Base-by-base conservation (phyloP, 2,797 vertebrate genomes). In the Lacerta viridis region DNA sequence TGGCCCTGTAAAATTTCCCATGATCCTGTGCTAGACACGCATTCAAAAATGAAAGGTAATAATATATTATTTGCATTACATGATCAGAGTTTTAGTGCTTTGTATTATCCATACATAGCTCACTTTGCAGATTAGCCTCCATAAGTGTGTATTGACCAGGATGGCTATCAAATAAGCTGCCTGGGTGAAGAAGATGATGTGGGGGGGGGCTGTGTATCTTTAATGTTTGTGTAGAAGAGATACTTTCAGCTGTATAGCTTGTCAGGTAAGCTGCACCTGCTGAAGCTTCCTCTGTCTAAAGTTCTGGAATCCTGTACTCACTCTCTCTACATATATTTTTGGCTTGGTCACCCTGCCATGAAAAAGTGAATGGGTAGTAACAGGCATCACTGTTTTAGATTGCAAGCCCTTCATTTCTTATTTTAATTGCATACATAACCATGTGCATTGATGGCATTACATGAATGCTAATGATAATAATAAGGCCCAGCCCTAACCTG, bases 31-130 rank as follows among this genome's bases (percentile, higher is more conserved):
- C 96, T 97, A 93, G 98, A 98, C 90, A 96, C 96, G 89, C 98
- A 98, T 95, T 98, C 99, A 96, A 98, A 96, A 97, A 97, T 98
- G 94, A 99, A 99, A 98, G 99, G 99, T 99, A 97, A 94, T 93
- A 81, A 93, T 93, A 81, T 90, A 91, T 93, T 76, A 39, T 23
- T 87, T 91, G 79, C 89, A 2, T 92, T n/a, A 5, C 79, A 83
- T 88, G 27, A 29, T 61, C 27, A 27, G 36, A 86, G 8, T 27
- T 23, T 82, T 78, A 41, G 27, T 25, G 33, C 4, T 66, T 3
- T 74, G 25, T 5, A 7, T 61, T 85, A 27, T n/a, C 9, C 55
- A 41, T 25, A 39, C 4, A 20, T 74, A 10, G 10, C 50, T 55
- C 68, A 75, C 79, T 84, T 85, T 80, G 18, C 17, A 85, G 25